Evolutionary conservation across 2,113 vertebrate species (phyloP).

Genomic region (Pholis gunnellus): DNA sequence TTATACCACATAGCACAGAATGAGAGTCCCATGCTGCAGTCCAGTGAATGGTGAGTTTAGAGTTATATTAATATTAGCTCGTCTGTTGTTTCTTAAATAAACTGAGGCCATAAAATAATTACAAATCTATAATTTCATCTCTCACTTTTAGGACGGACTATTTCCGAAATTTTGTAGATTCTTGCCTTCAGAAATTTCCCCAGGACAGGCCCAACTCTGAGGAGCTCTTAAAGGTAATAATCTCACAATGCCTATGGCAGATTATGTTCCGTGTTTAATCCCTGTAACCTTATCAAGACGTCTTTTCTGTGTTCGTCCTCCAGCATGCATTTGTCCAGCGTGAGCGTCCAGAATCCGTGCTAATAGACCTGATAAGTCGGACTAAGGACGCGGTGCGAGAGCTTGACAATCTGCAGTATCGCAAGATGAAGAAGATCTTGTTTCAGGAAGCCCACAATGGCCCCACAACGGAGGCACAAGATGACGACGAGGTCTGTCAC

Average conservation of each 20-base stretch:
- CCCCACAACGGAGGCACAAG: slow-evolving; percentile 92
- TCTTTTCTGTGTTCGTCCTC: slow-evolving; percentile 21
- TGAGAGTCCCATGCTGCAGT: slow-evolving; percentile 96
- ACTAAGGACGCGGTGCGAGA: slow-evolving; percentile 99
- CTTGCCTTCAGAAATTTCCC: slow-evolving; percentile 99
- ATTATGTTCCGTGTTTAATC: background rate
- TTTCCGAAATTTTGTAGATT: slow-evolving; percentile 99
- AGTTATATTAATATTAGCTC: background rate
- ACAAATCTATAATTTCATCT: slow-evolving; percentile 45
- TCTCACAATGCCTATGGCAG: background rate
- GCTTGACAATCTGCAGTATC: slow-evolving; percentile 98
- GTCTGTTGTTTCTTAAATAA: background rate
- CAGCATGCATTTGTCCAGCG: slow-evolving; percentile 98
- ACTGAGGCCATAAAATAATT: background rate
- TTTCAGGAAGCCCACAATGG: slow-evolving; percentile 98
- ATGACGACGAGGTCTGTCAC: slow-evolving; percentile 94
- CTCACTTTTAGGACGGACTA: slow-evolving; percentile 92
- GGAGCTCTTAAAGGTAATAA: slow-evolving; percentile 94
- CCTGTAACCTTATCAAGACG: background rate
- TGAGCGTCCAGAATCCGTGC: slow-evolving; percentile 94
- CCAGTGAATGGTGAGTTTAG: slow-evolving; percentile 96
- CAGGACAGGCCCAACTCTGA: slow-evolving; percentile 98
- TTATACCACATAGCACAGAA: slow-evolving; percentile 99
- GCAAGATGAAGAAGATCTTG: slow-evolving; percentile 99
- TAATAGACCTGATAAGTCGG: slow-evolving; percentile 97